These are phyloP conservation scores for Aphidoletes aphidimyza DNA, from an alignment of 2,888 invertebrate species.

Conservation along the genomic window DNA sequence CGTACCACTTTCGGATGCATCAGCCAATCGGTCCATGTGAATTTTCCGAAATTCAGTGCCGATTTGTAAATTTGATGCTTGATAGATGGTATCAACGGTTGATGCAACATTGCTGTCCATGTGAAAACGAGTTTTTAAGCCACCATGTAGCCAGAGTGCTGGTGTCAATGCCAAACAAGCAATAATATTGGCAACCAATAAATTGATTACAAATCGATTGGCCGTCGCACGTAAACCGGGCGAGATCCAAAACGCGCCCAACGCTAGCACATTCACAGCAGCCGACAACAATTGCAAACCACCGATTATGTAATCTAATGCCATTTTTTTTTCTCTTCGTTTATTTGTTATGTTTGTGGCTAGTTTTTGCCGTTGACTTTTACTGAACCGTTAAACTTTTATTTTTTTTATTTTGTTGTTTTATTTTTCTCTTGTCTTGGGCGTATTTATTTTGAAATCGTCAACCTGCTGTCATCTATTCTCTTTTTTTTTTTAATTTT, in stretches of 20 bases:
- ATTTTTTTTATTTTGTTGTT: not conserved
- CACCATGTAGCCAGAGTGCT: slow-evolving; percentile 62
- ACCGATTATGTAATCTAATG: slow-evolving; percentile 67
- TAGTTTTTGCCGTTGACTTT: not conserved
- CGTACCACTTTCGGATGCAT: not conserved
- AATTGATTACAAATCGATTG: slow-evolving; percentile 67
- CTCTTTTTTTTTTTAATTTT: not conserved
- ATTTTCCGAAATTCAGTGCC: not conserved
- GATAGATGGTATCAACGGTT: not conserved
- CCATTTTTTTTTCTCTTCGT: slow-evolving; percentile 61
- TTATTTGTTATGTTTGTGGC: not conserved
- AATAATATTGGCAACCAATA: slow-evolving; percentile 65
- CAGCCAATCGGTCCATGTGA: not conserved
- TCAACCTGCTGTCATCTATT: no score
- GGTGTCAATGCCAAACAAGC: slow-evolving; percentile 65
- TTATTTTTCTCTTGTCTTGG: not conserved
- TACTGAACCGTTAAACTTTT: not conserved
- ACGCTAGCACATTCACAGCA: slow-evolving; percentile 65
- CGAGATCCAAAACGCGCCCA: slow-evolving; percentile 67
- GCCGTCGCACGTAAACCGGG: slow-evolving; percentile 66
- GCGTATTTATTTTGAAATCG: not conserved
- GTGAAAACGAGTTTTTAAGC: not conserved
- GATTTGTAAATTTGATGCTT: not conserved
- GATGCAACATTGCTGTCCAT: not conserved
- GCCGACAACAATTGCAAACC: slow-evolving; percentile 66